Evolutionary conservation across 1,140 invertebrate genomes (phyloP).

Genomic region (Pseudomyrmex flavicornis): DNA sequence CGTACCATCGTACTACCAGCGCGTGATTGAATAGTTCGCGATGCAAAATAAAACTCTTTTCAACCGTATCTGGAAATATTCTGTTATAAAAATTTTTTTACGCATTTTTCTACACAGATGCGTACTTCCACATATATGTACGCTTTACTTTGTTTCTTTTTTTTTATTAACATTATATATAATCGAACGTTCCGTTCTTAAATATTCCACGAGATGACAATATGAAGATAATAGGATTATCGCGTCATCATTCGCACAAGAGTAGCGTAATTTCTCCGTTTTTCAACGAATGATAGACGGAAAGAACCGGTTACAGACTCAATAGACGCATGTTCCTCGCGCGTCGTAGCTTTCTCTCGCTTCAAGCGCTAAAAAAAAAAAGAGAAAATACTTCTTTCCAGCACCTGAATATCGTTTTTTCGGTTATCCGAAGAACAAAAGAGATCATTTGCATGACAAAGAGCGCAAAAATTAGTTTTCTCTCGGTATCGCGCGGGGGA

Average conservation of each 20-base stretch:
- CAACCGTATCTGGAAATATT: background rate
- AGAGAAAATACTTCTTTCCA: background rate
- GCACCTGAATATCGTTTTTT: background rate
- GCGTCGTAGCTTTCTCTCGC: background rate
- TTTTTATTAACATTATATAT: constrained; percentile 13
- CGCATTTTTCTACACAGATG: constrained; percentile 42
- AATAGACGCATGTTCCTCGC: background rate
- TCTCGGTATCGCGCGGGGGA: background rate
- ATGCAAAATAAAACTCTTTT: background rate
- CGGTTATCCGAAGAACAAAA: background rate
- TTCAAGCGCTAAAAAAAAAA: background rate
- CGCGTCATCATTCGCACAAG: background rate
- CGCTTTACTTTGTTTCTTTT: too few relatives aligned
- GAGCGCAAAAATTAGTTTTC: background rate
- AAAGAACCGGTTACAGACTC: constrained; percentile 18
- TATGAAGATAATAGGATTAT: constrained; percentile 20
- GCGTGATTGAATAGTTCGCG: background rate
- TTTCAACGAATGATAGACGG: background rate
- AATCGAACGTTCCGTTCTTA: constrained; percentile 32
- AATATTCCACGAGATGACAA: background rate
- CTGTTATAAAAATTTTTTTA: background rate
- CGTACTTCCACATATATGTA: too few relatives aligned
- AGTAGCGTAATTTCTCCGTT: constrained; percentile 5
- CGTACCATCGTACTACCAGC: constrained; percentile 2
- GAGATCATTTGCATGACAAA: background rate